Percentiles rank a stretch among this genome's conserved stretches.
These are phyloP conservation scores for Neelides folsomi DNA, from an alignment of 2,888 invertebrate genomes.

Conservation along the genomic window DNA sequence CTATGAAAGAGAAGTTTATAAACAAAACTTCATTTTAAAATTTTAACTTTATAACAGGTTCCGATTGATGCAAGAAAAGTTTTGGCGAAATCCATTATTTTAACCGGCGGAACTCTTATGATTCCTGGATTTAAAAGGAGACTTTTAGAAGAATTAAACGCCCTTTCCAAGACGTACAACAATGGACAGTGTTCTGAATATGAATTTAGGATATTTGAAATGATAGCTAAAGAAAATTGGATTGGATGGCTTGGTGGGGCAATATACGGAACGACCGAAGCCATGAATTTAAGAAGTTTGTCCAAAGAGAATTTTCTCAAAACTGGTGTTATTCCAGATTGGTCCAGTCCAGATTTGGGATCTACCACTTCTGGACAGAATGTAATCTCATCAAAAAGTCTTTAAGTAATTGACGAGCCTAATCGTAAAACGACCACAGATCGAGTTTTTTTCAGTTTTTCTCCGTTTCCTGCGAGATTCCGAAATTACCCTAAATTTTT, in stretches of 20 bases:
- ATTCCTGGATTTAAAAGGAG: conserved; percentile 69
- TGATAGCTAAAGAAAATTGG: conserved; percentile 68
- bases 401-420: too few relatives aligned
- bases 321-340: conserved; percentile 61
- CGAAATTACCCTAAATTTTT: too few relatives aligned
- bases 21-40: not conserved
- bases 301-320: conserved; percentile 61
- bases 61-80: conserved; percentile 66
- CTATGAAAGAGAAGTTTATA: too few relatives aligned
- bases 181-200: conserved; percentile 37
- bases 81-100: conserved; percentile 67
- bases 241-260: conserved; percentile 78
- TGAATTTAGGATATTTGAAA: conserved; percentile 61
- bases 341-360: conserved; percentile 40
- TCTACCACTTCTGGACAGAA: too few relatives aligned
- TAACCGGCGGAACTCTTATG: conserved; percentile 76
- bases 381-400: too few relatives aligned
- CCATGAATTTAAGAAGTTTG: conserved; percentile 54
- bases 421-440: too few relatives aligned
- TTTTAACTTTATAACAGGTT: conserved; percentile 43
- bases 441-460: too few relatives aligned
- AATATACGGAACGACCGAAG: conserved; percentile 62
- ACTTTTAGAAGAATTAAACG: conserved; percentile 59
- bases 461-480: too few relatives aligned
- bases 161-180: conserved; percentile 46